phyloP scores from a whole-genome alignment of 1,140 invertebrate species.

The Battus philenor region DNA sequence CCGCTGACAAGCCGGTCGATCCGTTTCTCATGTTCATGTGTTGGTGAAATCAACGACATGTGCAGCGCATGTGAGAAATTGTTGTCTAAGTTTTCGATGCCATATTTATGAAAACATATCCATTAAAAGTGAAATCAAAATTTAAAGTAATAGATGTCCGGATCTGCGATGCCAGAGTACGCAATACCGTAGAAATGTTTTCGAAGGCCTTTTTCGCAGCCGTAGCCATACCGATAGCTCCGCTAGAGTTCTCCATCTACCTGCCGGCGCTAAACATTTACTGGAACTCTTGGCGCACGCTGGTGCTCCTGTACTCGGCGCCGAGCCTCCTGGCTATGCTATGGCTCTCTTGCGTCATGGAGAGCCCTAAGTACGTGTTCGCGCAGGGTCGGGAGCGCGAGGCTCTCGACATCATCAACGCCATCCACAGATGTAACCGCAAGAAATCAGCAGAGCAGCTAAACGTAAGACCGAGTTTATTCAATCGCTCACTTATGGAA shows the following conservation, averaged over 20 bases:
- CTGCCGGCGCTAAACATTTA: conserved; percentile 31
- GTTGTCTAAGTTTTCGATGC: no score
- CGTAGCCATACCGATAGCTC: conserved; percentile 39
- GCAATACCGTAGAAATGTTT: no score
- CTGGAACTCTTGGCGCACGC: conserved; percentile 45
- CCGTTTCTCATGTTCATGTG: no score
- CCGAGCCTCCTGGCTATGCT: conserved; percentile 27
- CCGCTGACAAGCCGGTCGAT: no score
- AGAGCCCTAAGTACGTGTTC: conserved; percentile 41
- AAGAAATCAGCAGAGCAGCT: conserved; percentile 18
- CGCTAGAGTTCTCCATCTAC: conserved; percentile 32
- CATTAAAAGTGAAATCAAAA: no score
- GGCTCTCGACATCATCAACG: conserved; percentile 28
- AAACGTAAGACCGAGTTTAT: conserved; percentile 23
- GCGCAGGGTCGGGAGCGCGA: conserved; percentile 25
- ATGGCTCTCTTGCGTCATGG: conserved; percentile 31
- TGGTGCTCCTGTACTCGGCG: conserved; percentile 29
- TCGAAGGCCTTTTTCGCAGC: conserved; percentile 34
- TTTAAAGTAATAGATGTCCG: no score
- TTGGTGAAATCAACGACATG: no score
- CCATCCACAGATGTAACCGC: conserved; percentile 32
- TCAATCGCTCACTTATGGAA: no score
- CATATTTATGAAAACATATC: no score
- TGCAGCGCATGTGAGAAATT: no score
- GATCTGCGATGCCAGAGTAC: no score